These are phyloP conservation scores for Crenichthys baileyi DNA, from an alignment of 2,797 vertebrate genomes.

Conservation along the genomic window DNA sequence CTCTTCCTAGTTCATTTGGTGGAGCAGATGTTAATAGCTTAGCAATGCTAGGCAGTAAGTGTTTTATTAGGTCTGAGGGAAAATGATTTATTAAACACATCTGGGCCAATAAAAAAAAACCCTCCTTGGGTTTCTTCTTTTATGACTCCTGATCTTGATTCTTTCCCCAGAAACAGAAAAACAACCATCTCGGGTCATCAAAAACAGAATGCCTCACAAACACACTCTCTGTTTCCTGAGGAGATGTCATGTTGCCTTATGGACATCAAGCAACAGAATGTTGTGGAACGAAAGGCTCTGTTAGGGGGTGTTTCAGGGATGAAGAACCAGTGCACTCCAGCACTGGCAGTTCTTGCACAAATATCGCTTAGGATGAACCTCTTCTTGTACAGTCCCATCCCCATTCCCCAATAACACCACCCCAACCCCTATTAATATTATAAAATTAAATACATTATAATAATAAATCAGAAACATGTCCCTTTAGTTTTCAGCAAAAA, in stretches of 20 bases:
- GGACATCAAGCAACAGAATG: conserved; percentile 33
- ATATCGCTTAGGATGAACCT: neutral
- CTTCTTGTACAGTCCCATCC: conserved; percentile 46
- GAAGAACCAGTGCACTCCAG: conserved; percentile 42
- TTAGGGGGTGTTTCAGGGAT: conserved; percentile 34
- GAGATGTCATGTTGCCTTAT: conserved; percentile 42
- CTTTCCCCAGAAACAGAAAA: conserved; percentile 25
- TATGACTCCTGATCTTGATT: conserved; percentile 35
- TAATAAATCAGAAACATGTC: too few species aligned
- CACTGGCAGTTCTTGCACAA: neutral
- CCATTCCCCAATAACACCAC: neutral
- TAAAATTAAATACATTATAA: too few species aligned
- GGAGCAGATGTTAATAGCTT: conserved; percentile 77
- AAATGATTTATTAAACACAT: conserved; percentile 78
- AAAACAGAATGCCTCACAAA: conserved; percentile 30
- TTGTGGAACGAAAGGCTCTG: conserved; percentile 37
- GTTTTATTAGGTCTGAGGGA: conserved; percentile 71
- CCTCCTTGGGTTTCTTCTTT: conserved; percentile 55
- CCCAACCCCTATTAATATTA: too few species aligned
- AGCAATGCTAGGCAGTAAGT: conserved; percentile 67
- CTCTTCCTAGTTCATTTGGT: conserved; percentile 56
- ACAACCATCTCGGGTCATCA: conserved; percentile 23
- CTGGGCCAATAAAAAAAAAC: conserved; percentile 67
- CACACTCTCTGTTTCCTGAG: conserved; percentile 19
- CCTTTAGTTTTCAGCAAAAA: too few species aligned